A percentile compares a stretch with the other conserved stretches of the same genome.
phyloP scores from a whole-genome alignment of 1,140 invertebrate genomes.

The Orius laevigatus region DNA sequence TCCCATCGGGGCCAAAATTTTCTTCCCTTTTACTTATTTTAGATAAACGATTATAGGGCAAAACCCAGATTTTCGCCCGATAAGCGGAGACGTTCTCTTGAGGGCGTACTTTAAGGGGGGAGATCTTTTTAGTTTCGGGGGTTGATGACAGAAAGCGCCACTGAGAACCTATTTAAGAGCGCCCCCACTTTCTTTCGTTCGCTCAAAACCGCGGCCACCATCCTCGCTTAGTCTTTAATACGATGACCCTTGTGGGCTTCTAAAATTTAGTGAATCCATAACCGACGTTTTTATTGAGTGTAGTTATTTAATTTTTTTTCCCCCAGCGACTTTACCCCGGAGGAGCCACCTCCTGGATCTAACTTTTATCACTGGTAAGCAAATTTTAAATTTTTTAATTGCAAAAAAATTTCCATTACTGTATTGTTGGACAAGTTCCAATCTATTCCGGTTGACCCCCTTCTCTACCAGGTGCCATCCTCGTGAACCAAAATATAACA shows the following conservation, averaged over 20 bases:
- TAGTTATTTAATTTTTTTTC: not conserved
- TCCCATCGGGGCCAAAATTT: too few species aligned
- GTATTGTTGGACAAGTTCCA: too few species aligned
- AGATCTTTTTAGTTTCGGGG: too few species aligned
- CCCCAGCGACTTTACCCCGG: not conserved
- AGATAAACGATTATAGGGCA: too few species aligned
- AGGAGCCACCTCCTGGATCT: constrained; percentile 9
- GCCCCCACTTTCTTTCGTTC: constrained; percentile 2
- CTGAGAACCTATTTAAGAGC: constrained; percentile 8
- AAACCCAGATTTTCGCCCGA: too few species aligned
- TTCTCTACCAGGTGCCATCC: too few species aligned
- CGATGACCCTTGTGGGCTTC: not conserved
- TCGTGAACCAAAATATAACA: too few species aligned
- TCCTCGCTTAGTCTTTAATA: constrained; percentile 7
- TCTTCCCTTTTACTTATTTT: too few species aligned
- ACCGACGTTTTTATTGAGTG: constrained; percentile 10
- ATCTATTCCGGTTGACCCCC: too few species aligned
- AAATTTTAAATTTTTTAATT: not conserved
- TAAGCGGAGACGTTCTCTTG: too few species aligned
- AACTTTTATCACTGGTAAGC: not conserved
- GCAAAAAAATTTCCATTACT: not conserved
- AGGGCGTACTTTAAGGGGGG: too few species aligned
- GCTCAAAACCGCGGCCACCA: constrained; percentile 11
- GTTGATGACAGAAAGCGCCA: not conserved
- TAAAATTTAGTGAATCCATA: constrained; percentile 4